Evolutionary conservation across 1,140 invertebrate genomes (phyloP).

Genomic region (Lepidurus arcticus): DNA sequence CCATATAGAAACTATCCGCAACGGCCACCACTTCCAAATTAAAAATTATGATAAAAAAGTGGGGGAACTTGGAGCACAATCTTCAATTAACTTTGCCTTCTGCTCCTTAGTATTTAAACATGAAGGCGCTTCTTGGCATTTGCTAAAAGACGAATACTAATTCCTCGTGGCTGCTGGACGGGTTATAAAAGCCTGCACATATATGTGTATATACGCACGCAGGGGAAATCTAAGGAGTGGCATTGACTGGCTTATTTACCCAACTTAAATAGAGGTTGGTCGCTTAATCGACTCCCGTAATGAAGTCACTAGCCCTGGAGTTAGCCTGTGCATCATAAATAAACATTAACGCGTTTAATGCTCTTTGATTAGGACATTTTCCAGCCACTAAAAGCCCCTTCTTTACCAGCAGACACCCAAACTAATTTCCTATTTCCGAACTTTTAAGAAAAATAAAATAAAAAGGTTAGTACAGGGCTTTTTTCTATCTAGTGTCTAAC

Average conservation of each 20-base stretch:
- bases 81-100: neutral
- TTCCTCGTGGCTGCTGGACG: neutral
- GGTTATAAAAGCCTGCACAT: neutral
- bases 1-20: neutral
- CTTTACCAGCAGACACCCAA: neutral
- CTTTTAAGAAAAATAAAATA: neutral
- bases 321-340: constrained; percentile 15
- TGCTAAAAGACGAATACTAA: neutral
- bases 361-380: constrained; percentile 19
- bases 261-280: constrained; percentile 11
- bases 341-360: constrained; percentile 3
- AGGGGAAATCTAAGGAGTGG: neutral
- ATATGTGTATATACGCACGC: neutral
- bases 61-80: neutral
- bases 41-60: constrained; percentile 20
- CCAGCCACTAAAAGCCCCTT: constrained; percentile 9
- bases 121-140: constrained; percentile 1
- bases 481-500: neutral
- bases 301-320: constrained; percentile 16
- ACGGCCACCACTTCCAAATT: neutral
- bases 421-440: constrained; percentile 10
- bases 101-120: neutral
- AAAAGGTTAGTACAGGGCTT: neutral
- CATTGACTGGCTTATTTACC: constrained; percentile 10
- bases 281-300: constrained; percentile 1